Conservation (phyloP, 1,140 invertebrate genomes). For the Pachypeltis micranthus region DNA sequence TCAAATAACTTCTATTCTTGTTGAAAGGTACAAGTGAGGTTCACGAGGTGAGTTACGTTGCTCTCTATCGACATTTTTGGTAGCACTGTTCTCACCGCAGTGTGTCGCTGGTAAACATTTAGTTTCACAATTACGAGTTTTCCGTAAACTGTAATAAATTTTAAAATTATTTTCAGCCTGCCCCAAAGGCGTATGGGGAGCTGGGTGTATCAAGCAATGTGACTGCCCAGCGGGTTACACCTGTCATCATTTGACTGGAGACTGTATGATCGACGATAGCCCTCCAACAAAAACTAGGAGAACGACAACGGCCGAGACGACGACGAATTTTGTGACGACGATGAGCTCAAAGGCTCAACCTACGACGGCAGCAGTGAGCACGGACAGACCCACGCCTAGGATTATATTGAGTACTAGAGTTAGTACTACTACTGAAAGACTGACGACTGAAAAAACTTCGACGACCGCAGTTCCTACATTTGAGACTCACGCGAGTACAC, state of each 20-base stretch:
- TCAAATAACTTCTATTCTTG: too few relatives aligned
- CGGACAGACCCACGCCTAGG: background rate
- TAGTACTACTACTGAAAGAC: background rate
- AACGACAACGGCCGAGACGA: background rate
- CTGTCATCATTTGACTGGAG: constrained; percentile 61
- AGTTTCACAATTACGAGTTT: too few relatives aligned
- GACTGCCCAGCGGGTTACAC: constrained; percentile 60
- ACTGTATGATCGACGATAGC: constrained; percentile 37
- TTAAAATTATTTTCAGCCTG: constrained; percentile 49
- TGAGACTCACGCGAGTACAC: background rate
- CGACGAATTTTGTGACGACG: background rate
- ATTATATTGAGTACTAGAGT: too few relatives aligned
- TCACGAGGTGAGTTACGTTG: too few relatives aligned
- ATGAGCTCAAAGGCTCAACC: background rate
- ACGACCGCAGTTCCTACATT: background rate
- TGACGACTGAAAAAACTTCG: background rate
- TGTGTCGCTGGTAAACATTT: too few relatives aligned
- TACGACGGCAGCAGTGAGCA: background rate
- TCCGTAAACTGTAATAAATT: too few relatives aligned
- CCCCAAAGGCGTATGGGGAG: constrained; percentile 75
- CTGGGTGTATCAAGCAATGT: constrained; percentile 69
- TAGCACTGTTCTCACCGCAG: too few relatives aligned
- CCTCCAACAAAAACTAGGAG: constrained; percentile 9
- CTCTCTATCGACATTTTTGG: too few relatives aligned
- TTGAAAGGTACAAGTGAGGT: too few relatives aligned